A percentile compares a stretch with the other conserved stretches of the same genome.
Conservation (phyloP, 2,797 vertebrate genomes). For the Apogon talboti region DNA sequence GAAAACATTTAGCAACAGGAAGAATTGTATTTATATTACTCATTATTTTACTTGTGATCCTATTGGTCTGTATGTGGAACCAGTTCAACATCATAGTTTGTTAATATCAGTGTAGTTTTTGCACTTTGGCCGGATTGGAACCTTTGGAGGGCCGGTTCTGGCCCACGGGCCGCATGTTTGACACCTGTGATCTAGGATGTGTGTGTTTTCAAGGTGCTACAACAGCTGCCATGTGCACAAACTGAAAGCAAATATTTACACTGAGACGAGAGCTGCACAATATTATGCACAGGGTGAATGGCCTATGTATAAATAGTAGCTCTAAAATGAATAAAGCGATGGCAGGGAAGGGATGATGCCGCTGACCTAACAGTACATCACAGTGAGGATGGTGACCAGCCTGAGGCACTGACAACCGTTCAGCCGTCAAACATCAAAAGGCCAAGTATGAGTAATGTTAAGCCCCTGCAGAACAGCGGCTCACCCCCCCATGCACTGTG, state of each 20-base stretch:
- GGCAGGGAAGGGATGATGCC: slow-evolving; percentile 15
- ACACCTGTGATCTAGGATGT: too few species aligned
- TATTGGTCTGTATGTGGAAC: too few species aligned
- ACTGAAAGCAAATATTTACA: neutral
- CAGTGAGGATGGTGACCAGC: slow-evolving; percentile 56
- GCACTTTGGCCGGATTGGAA: too few species aligned
- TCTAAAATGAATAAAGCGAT: neutral
- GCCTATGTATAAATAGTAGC: neutral
- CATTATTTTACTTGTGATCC: too few species aligned
- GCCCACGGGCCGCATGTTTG: too few species aligned
- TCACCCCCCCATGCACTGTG: slow-evolving; percentile 3
- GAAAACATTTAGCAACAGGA: too few species aligned
- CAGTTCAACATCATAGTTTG: too few species aligned
- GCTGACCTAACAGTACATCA: slow-evolving; percentile 66
- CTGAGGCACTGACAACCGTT: slow-evolving; percentile 54
- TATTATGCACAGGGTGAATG: too few species aligned
- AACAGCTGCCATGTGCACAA: slow-evolving; percentile 11
- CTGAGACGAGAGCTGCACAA: neutral
- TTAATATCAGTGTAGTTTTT: too few species aligned
- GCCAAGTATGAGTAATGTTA: slow-evolving; percentile 60
- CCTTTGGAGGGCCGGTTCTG: too few species aligned
- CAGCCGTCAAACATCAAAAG: slow-evolving; percentile 70
- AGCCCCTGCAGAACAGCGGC: slow-evolving; percentile 18
- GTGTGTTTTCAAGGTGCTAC: too few species aligned
- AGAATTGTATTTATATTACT: too few species aligned